Percentiles rank a stretch among this genome's conserved stretches.
Conservation (phyloP, 2,113 vertebrate species). For the Rhegmatorhina hoffmannsi region DNA sequence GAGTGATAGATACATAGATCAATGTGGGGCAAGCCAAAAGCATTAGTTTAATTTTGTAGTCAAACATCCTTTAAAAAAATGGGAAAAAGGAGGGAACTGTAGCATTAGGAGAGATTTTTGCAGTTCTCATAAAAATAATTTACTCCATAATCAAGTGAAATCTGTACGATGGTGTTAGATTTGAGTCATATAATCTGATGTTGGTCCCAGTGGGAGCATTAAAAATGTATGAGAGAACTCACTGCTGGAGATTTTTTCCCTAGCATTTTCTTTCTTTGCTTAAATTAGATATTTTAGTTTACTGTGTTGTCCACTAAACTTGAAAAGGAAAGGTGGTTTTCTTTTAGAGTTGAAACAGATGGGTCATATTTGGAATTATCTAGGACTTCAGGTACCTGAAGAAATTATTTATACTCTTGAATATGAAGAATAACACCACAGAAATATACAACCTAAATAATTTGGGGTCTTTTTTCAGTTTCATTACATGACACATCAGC, state of each 20-base stretch:
- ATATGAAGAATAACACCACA: not conserved
- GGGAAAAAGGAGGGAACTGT: not conserved
- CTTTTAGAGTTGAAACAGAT: not conserved
- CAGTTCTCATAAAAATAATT: not conserved
- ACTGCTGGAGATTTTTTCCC: not conserved
- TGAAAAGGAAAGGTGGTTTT: not conserved
- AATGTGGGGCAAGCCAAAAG: not conserved
- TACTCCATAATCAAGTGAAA: not conserved
- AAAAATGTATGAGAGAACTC: not conserved
- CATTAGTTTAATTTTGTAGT: not conserved
- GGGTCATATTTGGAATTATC: not conserved
- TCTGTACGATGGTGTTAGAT: not conserved
- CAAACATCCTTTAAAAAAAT: not conserved
- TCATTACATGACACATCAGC: not conserved
- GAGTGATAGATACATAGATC: not conserved
- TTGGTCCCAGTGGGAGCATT: not conserved
- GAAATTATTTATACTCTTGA: not conserved
- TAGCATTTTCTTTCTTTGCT: not conserved
- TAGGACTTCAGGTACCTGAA: not conserved
- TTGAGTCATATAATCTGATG: not conserved
- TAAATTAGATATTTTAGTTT: not conserved
- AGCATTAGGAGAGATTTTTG: not conserved
- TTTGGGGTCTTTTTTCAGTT: not conserved
- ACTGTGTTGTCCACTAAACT: not conserved
- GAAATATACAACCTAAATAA: not conserved